Percentiles rank a stretch among this genome's conserved stretches.
phyloP scores from a whole-genome alignment of 2,797 vertebrate species.

The Xiphorhynchus erythropygius region DNA sequence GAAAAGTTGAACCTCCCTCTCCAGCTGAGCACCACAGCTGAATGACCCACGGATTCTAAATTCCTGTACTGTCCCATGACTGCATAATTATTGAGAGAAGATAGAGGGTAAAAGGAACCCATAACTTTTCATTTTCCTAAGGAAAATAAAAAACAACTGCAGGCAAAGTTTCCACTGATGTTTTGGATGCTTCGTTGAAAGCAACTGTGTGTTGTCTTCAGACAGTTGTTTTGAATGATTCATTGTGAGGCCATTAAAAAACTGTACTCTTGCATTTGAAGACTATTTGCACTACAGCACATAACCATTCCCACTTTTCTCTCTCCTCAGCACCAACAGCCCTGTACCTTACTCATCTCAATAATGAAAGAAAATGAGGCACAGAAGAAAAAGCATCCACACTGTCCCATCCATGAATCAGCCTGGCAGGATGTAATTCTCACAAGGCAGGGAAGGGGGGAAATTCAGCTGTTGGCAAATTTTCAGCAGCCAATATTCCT shows the following conservation, averaged over 20 bases:
- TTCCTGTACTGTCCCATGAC: neutral
- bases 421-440: slow-evolving; percentile 14
- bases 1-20: neutral
- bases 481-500: slow-evolving; percentile 54
- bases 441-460: neutral
- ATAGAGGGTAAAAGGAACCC: neutral
- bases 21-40: neutral
- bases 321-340: neutral
- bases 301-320: neutral
- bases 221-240: slow-evolving; percentile 28
- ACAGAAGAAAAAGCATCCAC: neutral
- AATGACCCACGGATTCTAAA: neutral
- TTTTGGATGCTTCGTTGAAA: slow-evolving; percentile 34
- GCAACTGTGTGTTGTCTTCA: slow-evolving; percentile 27
- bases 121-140: neutral
- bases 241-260: slow-evolving; percentile 11
- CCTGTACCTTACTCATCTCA: neutral
- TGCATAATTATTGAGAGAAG: neutral
- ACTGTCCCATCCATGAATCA: neutral
- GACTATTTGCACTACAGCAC: neutral
- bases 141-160: slow-evolving; percentile 10
- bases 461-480: slow-evolving; percentile 31
- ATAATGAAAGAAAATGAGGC: neutral
- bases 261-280: neutral
- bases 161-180: slow-evolving; percentile 29